Base-by-base conservation (phyloP, 2,888 invertebrate genomes). In the Callyntrura guangdongensis region DNA sequence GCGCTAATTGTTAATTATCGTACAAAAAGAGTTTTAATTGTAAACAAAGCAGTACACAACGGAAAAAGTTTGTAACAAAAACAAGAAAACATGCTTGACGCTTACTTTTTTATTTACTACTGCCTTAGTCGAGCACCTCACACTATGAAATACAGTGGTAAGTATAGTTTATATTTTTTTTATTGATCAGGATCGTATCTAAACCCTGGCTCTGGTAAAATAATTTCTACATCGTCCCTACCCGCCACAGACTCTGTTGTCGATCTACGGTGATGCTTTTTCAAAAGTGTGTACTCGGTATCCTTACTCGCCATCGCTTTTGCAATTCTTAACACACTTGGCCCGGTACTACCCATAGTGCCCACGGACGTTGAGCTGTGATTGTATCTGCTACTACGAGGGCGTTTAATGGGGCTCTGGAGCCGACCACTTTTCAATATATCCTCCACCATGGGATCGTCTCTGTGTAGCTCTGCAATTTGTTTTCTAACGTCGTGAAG, bases 201-300 rank as follows among this genome's bases (percentile, higher is more conserved):
- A 20, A 59, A 22, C 45, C 12, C 8, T 5, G 82, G 82, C 45
- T 82, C 47, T 6, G 88, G 89, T 49, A 89, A 72, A 77, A 89
- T 89, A 11, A 89, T 49, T 14, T 89, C 77, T 12, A 89, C 83
- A 25, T 89, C 89, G n/a, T 88, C 88, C 22, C 25, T 59, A 12
- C 22, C 88, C 12, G n/a, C 20, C n/a, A 12, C 56, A 3, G 74
- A 0, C 25, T 14, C 17, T n/a, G n/a, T n/a, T n/a, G n/a, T n/a
- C n/a, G n/a, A n/a, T n/a, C 14, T 22, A 2, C 53, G 49, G 14
- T 74, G 49, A 20, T 82, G 72, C 0, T 64, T 22, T 49, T 83
- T 77, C 14, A 89, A 20, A 8, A 89, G 22, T 77, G 74, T 89
- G 22, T 89, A 89, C 36, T 89, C 89, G 25, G 74, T 49, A 56